Percentiles rank a stretch among this genome's conserved stretches.
Evolutionary conservation across 2,113 vertebrate species (phyloP).

Genomic region (Ahaetulla prasina): DNA sequence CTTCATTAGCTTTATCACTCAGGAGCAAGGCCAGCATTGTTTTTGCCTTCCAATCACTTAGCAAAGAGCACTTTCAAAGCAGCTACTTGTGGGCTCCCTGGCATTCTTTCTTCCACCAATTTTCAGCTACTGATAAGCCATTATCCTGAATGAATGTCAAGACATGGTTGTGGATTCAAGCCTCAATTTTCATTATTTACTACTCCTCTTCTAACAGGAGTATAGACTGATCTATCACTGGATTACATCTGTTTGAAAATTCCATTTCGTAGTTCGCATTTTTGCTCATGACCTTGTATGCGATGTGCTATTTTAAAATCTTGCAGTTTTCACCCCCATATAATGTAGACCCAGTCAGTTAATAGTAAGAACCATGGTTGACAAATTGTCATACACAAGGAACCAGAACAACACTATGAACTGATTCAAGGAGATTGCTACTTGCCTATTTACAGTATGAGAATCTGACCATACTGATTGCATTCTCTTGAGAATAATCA

Average conservation of each 20-base stretch:
- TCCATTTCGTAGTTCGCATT: not conserved
- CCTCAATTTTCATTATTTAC: not conserved
- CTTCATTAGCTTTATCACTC: not conserved
- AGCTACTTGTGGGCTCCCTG: not conserved
- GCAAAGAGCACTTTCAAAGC: not conserved
- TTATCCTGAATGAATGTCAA: not conserved
- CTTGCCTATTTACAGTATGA: not conserved
- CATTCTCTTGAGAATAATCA: not conserved
- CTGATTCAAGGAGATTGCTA: not conserved
- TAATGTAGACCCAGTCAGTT: not conserved
- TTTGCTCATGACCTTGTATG: not conserved
- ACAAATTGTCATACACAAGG: not conserved
- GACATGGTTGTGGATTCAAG: not conserved
- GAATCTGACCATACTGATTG: not conserved
- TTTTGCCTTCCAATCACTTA: not conserved
- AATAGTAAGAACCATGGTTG: not conserved
- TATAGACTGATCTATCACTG: not conserved
- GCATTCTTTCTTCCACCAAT: not conserved
- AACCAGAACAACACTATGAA: not conserved
- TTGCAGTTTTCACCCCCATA: not conserved
- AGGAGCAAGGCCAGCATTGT: not conserved
- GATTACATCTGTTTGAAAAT: not conserved
- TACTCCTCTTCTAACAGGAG: not conserved
- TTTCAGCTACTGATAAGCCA: not conserved
- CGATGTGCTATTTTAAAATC: not conserved